These are phyloP conservation scores for Cacatua alba DNA, from an alignment of 2,113 vertebrate genomes.

Conservation along the genomic window DNA sequence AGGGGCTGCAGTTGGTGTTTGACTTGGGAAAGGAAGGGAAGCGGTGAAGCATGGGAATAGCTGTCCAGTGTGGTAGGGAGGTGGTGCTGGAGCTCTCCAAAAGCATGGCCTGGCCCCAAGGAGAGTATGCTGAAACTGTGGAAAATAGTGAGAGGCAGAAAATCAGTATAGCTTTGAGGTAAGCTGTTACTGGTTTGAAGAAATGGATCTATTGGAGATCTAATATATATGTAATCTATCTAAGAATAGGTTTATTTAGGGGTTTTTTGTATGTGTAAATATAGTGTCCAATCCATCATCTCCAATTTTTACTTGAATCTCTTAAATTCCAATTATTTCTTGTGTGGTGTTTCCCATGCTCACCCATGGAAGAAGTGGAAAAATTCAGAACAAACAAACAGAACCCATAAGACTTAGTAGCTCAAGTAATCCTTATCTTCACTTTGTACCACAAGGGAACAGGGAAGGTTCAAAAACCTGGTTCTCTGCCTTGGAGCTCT, in stretches of 20 bases:
- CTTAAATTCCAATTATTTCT: not conserved
- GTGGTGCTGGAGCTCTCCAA: not conserved
- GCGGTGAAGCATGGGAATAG: not conserved
- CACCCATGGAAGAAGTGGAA: no score
- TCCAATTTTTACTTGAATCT: not conserved
- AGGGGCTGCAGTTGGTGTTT: not conserved
- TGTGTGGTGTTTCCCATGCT: not conserved
- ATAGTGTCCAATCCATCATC: not conserved
- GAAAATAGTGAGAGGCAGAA: not conserved
- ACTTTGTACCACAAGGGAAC: not conserved
- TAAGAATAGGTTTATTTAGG: not conserved
- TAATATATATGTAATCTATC: no score
- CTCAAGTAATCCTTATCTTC: not conserved
- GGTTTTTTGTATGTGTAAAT: not conserved
- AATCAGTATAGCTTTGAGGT: not conserved
- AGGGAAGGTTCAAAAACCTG: not conserved
- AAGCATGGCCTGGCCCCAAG: not conserved
- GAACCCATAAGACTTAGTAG: not conserved
- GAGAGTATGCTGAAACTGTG: not conserved
- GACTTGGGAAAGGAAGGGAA: not conserved
- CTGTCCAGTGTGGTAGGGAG: not conserved
- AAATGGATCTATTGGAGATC: not conserved
- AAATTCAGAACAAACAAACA: not conserved
- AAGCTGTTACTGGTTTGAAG: not conserved
- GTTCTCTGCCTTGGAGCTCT: not conserved